Evolutionary conservation across 2,888 invertebrate species (phyloP).

Genomic region (Arge pagana): DNA sequence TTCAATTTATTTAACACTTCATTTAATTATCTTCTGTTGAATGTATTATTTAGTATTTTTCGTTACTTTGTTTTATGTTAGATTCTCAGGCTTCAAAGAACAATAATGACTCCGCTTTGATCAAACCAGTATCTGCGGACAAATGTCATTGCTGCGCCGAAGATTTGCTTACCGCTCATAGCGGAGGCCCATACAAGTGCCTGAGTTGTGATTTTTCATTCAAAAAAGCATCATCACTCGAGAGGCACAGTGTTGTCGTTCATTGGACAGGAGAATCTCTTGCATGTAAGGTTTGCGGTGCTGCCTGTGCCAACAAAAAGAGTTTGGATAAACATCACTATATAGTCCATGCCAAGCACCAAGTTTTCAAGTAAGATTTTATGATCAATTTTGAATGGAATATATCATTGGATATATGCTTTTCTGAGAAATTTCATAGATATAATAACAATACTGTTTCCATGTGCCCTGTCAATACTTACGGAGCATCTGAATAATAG

Average conservation of each 20-base stretch:
- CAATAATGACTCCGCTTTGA: constrained; percentile 42
- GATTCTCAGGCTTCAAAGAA: constrained; percentile 33
- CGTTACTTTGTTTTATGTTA: constrained; percentile 14
- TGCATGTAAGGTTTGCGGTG: constrained; percentile 70
- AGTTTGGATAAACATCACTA: constrained; percentile 70
- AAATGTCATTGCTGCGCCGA: constrained; percentile 66
- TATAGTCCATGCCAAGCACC: constrained; percentile 61
- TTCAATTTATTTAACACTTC: constrained; percentile 1
- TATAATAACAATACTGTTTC: too few relatives aligned
- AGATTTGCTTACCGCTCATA: constrained; percentile 63
- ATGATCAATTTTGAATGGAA: background rate
- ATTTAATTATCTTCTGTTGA: background rate
- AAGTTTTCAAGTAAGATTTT: constrained; percentile 44
- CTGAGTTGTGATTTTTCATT: constrained; percentile 74
- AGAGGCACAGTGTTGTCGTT: constrained; percentile 70
- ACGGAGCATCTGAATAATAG: too few relatives aligned
- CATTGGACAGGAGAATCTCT: constrained; percentile 70
- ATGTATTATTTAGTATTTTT: background rate
- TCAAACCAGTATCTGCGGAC: constrained; percentile 48
- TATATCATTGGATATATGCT: background rate
- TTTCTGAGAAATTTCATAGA: constrained; percentile 1
- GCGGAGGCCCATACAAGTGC: constrained; percentile 64
- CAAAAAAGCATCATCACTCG: constrained; percentile 68
- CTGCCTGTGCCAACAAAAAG: constrained; percentile 67
- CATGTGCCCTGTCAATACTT: too few relatives aligned